Conservation (phyloP, 2,797 vertebrate species). For the Phoebastria nigripes region DNA sequence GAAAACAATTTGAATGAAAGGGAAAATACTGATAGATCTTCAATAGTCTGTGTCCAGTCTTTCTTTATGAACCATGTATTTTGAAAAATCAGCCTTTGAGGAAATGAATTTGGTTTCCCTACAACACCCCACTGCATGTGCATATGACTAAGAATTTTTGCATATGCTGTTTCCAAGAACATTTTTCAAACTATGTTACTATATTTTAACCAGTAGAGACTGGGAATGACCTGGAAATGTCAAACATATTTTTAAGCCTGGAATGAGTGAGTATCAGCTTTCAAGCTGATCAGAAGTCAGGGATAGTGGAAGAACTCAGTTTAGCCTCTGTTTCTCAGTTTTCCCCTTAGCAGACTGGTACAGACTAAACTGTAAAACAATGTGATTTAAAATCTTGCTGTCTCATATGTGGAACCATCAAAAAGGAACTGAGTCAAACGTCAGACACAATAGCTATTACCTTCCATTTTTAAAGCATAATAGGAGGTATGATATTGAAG, state of each 20-base stretch:
- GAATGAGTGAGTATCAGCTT: neutral
- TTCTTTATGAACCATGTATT: neutral
- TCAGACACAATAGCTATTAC: neutral
- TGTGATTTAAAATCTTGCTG: neutral
- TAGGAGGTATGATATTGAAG: neutral
- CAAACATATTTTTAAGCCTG: neutral
- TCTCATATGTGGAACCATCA: neutral
- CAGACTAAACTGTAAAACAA: neutral
- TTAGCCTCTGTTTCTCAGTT: neutral
- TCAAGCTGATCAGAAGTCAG: neutral
- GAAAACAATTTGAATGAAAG: neutral
- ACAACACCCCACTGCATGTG: neutral
- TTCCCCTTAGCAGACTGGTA: neutral
- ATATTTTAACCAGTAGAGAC: neutral
- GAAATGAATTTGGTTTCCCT: neutral
- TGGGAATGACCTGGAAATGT: neutral
- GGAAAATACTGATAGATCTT: neutral
- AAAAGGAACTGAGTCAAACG: neutral
- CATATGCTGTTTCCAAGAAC: neutral
- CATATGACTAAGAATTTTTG: neutral
- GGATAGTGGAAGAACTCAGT: neutral
- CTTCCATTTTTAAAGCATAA: neutral
- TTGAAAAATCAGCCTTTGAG: neutral
- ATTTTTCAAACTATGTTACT: neutral
- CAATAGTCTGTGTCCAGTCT: neutral